Conservation (phyloP, 2,888 invertebrate species). For the Galeruca laticollis region DNA sequence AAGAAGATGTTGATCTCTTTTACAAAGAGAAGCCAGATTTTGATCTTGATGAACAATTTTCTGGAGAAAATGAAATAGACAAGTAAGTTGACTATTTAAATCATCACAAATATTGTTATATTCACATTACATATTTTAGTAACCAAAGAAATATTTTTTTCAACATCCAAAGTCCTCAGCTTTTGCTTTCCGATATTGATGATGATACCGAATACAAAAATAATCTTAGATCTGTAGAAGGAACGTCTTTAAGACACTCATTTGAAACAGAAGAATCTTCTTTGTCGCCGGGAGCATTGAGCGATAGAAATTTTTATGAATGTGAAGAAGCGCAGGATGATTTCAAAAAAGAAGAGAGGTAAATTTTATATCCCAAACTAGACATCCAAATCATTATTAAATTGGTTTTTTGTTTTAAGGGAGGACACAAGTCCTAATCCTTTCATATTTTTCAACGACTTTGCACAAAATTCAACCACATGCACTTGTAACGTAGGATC, state of each 20-base stretch:
- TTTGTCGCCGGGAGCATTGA: constrained; percentile 24
- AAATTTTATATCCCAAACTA: not conserved
- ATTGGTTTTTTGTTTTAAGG: constrained; percentile 8
- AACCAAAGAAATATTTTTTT: constrained; percentile 25
- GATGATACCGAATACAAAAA: constrained; percentile 12
- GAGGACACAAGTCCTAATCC: constrained; percentile 18
- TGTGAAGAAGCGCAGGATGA: constrained; percentile 25
- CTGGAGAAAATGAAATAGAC: constrained; percentile 29
- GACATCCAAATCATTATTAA: not conserved
- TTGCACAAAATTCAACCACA: not conserved
- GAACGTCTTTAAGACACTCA: constrained; percentile 18
- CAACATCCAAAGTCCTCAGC: not conserved
- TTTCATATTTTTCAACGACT: constrained; percentile 19
- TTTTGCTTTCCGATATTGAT: constrained; percentile 18
- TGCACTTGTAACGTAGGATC: constrained; percentile 8
- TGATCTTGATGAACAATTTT: constrained; percentile 25
- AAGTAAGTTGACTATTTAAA: constrained; percentile 21
- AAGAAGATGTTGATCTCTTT: constrained; percentile 39
- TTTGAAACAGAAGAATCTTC: constrained; percentile 35
- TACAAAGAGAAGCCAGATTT: constrained; percentile 38
- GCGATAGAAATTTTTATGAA: constrained; percentile 24
- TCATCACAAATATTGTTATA: not conserved
- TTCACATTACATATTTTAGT: constrained; percentile 8
- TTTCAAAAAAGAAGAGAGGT: constrained; percentile 23
- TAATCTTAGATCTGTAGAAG: constrained; percentile 13